Percentiles rank a stretch among this genome's conserved stretches.
These are phyloP conservation scores for Gymnogyps californianus DNA, from an alignment of 2,113 vertebrate species.

Conservation along the genomic window DNA sequence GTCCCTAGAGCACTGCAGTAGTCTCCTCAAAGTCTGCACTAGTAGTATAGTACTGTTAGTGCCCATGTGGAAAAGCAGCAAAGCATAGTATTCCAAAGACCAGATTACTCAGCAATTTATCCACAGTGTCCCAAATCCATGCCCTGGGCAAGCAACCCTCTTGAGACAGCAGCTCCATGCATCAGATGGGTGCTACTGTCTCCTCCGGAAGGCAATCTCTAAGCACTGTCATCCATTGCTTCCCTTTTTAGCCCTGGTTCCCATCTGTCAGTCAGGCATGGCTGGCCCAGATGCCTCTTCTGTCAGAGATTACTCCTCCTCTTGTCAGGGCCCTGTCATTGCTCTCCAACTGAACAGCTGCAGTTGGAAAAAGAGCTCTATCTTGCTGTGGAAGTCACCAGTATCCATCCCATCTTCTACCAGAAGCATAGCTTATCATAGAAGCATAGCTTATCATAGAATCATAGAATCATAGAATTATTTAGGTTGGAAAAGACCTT, in stretches of 20 bases:
- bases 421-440: not conserved
- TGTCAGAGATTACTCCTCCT: not conserved
- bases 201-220: not conserved
- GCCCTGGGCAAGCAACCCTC: not conserved
- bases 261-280: not conserved
- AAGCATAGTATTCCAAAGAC: not conserved
- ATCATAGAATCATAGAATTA: not conserved
- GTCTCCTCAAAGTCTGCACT: not conserved
- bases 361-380: not conserved
- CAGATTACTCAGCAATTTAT: not conserved
- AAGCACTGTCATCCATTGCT: not conserved
- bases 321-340: not conserved
- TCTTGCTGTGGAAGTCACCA: not conserved
- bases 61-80: not conserved
- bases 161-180: not conserved
- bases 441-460: no score
- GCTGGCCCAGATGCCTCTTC: not conserved
- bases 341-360: not conserved
- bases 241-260: not conserved
- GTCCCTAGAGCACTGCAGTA: no score
- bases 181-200: not conserved
- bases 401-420: not conserved
- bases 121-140: not conserved
- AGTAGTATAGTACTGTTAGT: not conserved
- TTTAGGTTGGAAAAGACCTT: not conserved